phyloP scores from a whole-genome alignment of 2,797 vertebrate genomes.

The Sciurus carolinensis region DNA sequence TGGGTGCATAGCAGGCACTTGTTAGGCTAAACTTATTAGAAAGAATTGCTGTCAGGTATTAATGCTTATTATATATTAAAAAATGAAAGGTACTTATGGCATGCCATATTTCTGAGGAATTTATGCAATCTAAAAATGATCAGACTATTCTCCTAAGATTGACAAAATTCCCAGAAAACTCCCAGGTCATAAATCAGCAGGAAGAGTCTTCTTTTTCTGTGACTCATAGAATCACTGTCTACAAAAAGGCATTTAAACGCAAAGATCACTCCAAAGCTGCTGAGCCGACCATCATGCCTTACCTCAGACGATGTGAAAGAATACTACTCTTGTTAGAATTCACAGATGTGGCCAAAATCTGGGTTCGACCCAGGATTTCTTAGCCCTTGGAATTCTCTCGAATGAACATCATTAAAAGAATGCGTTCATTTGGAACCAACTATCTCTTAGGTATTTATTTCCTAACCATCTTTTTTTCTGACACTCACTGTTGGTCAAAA shows the following conservation, averaged over 20 bases:
- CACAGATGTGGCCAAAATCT: slow-evolving; percentile 38
- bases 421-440: slow-evolving; percentile 40
- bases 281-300: background rate
- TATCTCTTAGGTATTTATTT: slow-evolving; percentile 70
- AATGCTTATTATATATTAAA: slow-evolving; percentile 28
- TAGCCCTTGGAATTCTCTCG: slow-evolving; percentile 36
- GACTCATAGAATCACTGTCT: slow-evolving; percentile 37
- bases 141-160: slow-evolving; percentile 50
- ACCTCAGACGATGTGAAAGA: background rate
- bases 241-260: slow-evolving; percentile 29
- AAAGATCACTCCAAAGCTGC: background rate
- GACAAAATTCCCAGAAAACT: slow-evolving; percentile 78
- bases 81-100: background rate
- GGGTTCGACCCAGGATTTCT: slow-evolving; percentile 26
- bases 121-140: slow-evolving; percentile 62
- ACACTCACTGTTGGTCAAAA: slow-evolving; percentile 42
- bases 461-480: slow-evolving; percentile 65
- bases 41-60: slow-evolving; percentile 37
- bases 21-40: slow-evolving; percentile 47
- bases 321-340: slow-evolving; percentile 26
- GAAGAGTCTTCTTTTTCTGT: slow-evolving; percentile 2
- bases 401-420: slow-evolving; percentile 54
- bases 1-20: background rate
- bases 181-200: slow-evolving; percentile 21
- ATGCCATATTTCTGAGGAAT: slow-evolving; percentile 56